These are phyloP conservation scores for Synergus itoensis DNA, from an alignment of 2,888 invertebrate genomes.

Conservation along the genomic window DNA sequence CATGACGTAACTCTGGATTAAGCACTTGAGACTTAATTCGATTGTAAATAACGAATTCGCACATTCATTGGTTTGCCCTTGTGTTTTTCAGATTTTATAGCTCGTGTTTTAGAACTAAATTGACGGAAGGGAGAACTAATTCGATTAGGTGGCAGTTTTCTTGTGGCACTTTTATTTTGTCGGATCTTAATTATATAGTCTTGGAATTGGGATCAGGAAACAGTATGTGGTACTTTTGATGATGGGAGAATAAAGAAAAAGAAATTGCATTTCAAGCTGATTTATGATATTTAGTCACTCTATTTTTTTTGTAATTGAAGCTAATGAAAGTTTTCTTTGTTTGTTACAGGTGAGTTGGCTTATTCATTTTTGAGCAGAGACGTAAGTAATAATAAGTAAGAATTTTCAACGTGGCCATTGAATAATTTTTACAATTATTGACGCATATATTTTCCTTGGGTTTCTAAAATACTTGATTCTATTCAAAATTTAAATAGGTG, in stretches of 20 bases:
- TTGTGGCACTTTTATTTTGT: neutral
- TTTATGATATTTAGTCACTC: neutral
- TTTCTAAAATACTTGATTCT: too few species aligned
- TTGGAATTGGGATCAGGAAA: neutral
- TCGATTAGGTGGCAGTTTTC: neutral
- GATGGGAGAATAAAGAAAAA: neutral
- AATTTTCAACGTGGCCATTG: too few species aligned
- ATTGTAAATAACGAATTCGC: constrained; percentile 14
- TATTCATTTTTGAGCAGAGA: neutral
- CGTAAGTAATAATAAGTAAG: neutral
- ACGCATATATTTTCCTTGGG: too few species aligned
- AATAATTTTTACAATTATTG: too few species aligned
- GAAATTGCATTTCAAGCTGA: neutral
- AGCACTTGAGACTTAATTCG: neutral
- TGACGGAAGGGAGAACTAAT: neutral
- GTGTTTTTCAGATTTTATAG: neutral
- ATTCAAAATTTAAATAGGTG: too few species aligned
- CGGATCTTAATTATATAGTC: neutral
- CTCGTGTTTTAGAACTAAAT: neutral
- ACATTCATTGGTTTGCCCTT: neutral
- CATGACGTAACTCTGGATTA: constrained; percentile 1
- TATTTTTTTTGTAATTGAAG: neutral
- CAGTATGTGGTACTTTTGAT: neutral
- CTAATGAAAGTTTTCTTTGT: neutral
- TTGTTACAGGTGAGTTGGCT: constrained; percentile 32